Percentiles rank a stretch among this genome's conserved stretches.
These are phyloP conservation scores for Lepus europaeus DNA, from an alignment of 2,113 vertebrate genomes.

Conservation along the genomic window DNA sequence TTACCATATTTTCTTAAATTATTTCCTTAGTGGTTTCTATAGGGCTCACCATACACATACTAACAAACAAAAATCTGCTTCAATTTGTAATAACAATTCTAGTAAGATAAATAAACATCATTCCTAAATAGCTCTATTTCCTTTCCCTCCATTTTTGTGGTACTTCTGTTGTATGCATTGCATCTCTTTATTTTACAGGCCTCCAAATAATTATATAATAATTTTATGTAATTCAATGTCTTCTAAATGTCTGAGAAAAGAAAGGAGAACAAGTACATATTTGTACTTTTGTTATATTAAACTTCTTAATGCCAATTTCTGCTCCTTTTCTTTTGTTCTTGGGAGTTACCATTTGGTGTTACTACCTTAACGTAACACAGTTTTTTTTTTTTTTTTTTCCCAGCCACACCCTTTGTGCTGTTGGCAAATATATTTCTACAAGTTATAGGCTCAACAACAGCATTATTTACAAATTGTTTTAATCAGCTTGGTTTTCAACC, in stretches of 20 bases:
- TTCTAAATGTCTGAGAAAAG: neutral
- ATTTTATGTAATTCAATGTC: conserved; percentile 10
- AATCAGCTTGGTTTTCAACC: neutral
- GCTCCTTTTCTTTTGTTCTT: neutral
- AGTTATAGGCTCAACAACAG: neutral
- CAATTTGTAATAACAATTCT: neutral
- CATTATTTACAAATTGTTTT: neutral
- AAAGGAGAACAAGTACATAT: neutral
- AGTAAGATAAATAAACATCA: neutral
- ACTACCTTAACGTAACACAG: neutral
- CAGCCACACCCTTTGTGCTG: neutral
- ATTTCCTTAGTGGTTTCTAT: conserved; percentile 9
- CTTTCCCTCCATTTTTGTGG: neutral
- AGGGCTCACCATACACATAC: neutral
- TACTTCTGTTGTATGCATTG: neutral
- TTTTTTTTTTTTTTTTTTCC: neutral
- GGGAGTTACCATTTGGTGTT: neutral
- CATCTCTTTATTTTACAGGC: neutral
- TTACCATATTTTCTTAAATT: neutral
- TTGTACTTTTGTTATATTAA: neutral
- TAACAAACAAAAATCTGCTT: neutral
- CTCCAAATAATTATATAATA: neutral
- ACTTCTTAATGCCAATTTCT: neutral
- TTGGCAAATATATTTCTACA: neutral
- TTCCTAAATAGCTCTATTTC: neutral